Conservation (phyloP, 2,888 invertebrate species). For the Chymomyza procnemis region DNA sequence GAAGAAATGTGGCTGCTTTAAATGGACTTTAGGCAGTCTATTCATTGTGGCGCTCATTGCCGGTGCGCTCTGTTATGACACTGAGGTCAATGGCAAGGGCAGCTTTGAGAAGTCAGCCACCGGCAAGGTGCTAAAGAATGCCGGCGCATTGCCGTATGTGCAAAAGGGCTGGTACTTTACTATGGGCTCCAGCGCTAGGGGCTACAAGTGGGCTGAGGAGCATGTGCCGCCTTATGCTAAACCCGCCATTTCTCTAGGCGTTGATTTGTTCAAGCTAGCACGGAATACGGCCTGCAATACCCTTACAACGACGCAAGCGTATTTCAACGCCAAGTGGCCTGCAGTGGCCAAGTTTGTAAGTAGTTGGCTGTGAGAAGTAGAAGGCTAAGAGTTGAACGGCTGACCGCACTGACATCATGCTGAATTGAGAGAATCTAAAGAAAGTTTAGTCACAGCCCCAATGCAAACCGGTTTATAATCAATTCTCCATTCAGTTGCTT, state of each 20-base stretch:
- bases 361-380: slow-evolving; percentile 44
- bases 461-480: slow-evolving; percentile 30
- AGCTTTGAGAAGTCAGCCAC: slow-evolving; percentile 85
- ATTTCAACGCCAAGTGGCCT: slow-evolving; percentile 80
- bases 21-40: slow-evolving; percentile 84
- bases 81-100: slow-evolving; percentile 83
- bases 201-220: slow-evolving; percentile 84
- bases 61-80: slow-evolving; percentile 83
- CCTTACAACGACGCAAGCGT: slow-evolving; percentile 80
- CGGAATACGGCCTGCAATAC: slow-evolving; percentile 80
- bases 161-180: slow-evolving; percentile 83
- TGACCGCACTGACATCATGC: slow-evolving; percentile 35
- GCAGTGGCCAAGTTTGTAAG: slow-evolving; percentile 80
- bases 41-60: slow-evolving; percentile 82
- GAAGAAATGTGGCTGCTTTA: slow-evolving; percentile 80
- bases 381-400: neutral
- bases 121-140: slow-evolving; percentile 83
- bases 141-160: slow-evolving; percentile 83
- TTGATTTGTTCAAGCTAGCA: slow-evolving; percentile 81
- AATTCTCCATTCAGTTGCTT: neutral
- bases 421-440: neutral
- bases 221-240: slow-evolving; percentile 84
- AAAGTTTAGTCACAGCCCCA: neutral
- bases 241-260: slow-evolving; percentile 83
- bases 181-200: slow-evolving; percentile 82